These are phyloP conservation scores for Labeo rohita DNA, from an alignment of 2,113 vertebrate species.

Conservation along the genomic window DNA sequence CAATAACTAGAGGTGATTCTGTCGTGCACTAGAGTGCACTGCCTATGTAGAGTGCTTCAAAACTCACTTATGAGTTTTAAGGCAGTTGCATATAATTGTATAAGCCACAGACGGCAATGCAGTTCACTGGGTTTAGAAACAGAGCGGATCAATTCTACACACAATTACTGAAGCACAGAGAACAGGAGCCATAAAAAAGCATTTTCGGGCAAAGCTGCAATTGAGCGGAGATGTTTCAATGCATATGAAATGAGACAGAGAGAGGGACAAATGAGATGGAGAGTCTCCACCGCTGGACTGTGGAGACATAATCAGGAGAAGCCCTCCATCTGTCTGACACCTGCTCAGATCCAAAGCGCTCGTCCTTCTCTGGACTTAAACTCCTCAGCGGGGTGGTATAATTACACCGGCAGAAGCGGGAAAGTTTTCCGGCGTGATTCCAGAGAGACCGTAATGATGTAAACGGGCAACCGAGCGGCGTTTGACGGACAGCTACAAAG, in stretches of 20 bases:
- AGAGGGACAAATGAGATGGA: not conserved
- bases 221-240: slow-evolving; percentile 18
- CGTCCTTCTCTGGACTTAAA: not conserved
- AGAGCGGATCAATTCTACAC: not conserved
- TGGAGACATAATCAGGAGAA: not conserved
- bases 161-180: slow-evolving; percentile 22
- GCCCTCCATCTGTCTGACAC: not conserved
- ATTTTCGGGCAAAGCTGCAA: slow-evolving; percentile 18
- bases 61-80: not conserved
- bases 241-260: slow-evolving; percentile 7
- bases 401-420: not conserved
- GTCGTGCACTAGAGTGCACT: too few species aligned
- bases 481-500: slow-evolving; percentile 23
- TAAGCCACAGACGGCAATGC: too few species aligned
- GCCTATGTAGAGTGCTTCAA: too few species aligned
- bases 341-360: not conserved
- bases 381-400: not conserved
- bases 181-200: not conserved
- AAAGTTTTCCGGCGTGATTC: not conserved
- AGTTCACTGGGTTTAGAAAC: not conserved
- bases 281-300: not conserved
- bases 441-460: not conserved
- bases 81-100: too few species aligned
- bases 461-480: not conserved
- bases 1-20: too few species aligned